Conservation (phyloP, 2,888 invertebrate genomes). For the Holacanthella duospinosa region DNA sequence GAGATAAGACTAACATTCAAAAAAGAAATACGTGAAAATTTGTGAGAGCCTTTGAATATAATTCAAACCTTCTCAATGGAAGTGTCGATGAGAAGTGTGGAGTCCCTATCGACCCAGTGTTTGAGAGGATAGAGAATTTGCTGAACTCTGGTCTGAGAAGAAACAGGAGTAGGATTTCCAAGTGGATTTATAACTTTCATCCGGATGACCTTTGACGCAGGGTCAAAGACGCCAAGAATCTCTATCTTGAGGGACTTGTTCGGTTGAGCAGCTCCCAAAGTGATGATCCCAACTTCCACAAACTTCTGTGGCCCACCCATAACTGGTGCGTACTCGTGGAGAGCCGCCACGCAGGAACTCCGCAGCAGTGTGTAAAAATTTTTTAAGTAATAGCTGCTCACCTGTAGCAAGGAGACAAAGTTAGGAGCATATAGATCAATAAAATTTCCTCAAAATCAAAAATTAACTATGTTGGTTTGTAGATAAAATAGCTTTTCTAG, state of each 20-base stretch:
- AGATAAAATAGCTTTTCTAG: background rate
- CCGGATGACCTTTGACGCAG: conserved; percentile 58
- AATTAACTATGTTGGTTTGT: no score
- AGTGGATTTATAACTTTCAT: conserved; percentile 69
- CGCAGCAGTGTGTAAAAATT: conserved; percentile 60
- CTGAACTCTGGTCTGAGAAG: conserved; percentile 51
- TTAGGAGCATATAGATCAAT: background rate
- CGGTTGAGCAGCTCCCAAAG: conserved; percentile 57
- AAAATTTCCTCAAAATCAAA: background rate
- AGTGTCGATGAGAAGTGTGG: conserved; percentile 66
- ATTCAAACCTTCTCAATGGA: conserved; percentile 74
- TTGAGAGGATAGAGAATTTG: conserved; percentile 69
- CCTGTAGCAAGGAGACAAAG: conserved; percentile 20
- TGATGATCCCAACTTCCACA: conserved; percentile 73
- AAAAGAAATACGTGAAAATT: conserved; percentile 1
- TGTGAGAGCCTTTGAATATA: background rate
- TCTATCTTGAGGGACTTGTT: conserved; percentile 66
- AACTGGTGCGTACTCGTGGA: conserved; percentile 62
- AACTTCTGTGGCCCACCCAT: conserved; percentile 61
- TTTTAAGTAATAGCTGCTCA: conserved; percentile 58
- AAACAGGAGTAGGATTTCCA: background rate
- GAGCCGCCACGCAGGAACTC: conserved; percentile 65
- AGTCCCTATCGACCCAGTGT: conserved; percentile 67
- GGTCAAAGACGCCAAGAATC: conserved; percentile 71
- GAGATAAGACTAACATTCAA: conserved; percentile 46